Percentiles rank a stretch among this genome's conserved stretches.
These are phyloP conservation scores for Gorsachius magnificus DNA, from an alignment of 2,797 vertebrate genomes.

Conservation along the genomic window DNA sequence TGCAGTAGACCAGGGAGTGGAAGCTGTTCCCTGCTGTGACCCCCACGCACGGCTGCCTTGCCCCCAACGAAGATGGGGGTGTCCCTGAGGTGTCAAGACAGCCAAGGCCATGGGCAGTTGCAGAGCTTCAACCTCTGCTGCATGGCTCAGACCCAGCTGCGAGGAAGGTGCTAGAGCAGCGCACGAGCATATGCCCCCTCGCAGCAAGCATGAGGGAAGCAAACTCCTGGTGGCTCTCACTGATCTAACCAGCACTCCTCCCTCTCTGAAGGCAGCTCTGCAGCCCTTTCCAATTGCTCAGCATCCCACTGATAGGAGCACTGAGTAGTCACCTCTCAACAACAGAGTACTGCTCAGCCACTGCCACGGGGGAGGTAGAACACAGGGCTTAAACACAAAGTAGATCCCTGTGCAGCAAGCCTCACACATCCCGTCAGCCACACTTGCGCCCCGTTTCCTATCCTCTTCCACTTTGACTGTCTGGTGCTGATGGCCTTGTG, in stretches of 20 bases:
- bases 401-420: not conserved
- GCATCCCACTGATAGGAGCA: not conserved
- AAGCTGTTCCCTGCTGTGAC: not conserved
- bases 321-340: not conserved
- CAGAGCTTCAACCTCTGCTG: not conserved
- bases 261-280: not conserved
- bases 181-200: not conserved
- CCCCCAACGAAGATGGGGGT: not conserved
- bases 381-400: not conserved
- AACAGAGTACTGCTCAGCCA: not conserved
- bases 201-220: not conserved
- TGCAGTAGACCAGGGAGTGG: not conserved
- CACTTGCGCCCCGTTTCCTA: not conserved
- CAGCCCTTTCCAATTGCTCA: not conserved
- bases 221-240: not conserved
- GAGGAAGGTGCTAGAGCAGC: not conserved
- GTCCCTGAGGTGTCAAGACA: not conserved
- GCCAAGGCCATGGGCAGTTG: not conserved
- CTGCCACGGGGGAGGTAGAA: not conserved
- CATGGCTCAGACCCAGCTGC: not conserved
- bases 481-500: not conserved
- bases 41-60: not conserved
- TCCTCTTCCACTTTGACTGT: not conserved
- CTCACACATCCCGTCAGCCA: not conserved
- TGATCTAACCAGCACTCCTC: accelerated